Conservation (phyloP, 2,113 vertebrate species). For the Panthera leo region DNA sequence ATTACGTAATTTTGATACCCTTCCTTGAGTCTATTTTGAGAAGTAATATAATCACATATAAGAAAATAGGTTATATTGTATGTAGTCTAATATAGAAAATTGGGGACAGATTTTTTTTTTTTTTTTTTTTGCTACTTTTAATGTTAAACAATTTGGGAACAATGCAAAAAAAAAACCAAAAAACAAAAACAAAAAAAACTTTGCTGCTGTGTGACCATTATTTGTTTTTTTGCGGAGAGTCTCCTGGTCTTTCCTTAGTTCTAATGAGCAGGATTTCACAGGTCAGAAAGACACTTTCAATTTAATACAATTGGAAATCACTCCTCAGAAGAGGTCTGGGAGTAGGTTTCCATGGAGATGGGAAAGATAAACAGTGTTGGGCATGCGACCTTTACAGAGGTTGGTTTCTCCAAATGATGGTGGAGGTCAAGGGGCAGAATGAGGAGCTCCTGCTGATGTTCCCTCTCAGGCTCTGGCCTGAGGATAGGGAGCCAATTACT, state of each 20-base stretch:
- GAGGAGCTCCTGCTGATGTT: slow-evolving; percentile 39
- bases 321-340: slow-evolving; percentile 76
- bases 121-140: neutral
- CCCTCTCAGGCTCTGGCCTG: slow-evolving; percentile 58
- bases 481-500: slow-evolving; percentile 77
- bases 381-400: slow-evolving; percentile 64
- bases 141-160: neutral
- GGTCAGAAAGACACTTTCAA: slow-evolving; percentile 77
- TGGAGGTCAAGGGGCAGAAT: slow-evolving; percentile 65
- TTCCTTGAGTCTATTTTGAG: neutral
- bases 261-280: slow-evolving; percentile 64
- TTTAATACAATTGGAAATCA: slow-evolving; percentile 77
- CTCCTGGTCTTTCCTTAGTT: slow-evolving; percentile 45
- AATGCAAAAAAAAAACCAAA: neutral
- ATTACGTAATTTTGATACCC: neutral
- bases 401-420: slow-evolving; percentile 80
- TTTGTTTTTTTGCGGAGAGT: neutral
- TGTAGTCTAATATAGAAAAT: neutral
- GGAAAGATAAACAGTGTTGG: slow-evolving; percentile 77
- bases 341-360: slow-evolving; percentile 84
- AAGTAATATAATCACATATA: neutral
- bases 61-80: neutral
- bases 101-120: neutral
- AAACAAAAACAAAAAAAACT: neutral
- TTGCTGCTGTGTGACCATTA: neutral